A percentile compares a stretch with the other conserved stretches of the same genome.
Evolutionary conservation across 2,797 vertebrate species (phyloP).

Genomic region (Odontamblyopus lacepedii): DNA sequence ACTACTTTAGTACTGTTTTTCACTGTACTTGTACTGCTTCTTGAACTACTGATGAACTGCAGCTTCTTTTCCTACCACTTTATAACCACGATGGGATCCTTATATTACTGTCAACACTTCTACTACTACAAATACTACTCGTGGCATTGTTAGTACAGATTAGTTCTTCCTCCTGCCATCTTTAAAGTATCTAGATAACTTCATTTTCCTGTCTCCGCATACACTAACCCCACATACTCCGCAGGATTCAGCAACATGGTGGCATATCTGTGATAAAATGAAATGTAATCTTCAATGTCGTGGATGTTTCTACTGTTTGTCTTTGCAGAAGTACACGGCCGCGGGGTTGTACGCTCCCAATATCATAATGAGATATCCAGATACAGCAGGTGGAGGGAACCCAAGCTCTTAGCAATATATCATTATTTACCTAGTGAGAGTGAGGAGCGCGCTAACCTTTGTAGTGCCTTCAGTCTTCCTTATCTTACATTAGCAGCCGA

Average conservation of each 20-base stretch:
- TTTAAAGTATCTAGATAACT: background rate
- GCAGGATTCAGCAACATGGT: slow-evolving; percentile 5
- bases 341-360: slow-evolving; percentile 23
- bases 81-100: too few relatives aligned
- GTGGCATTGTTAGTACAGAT: background rate
- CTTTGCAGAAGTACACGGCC: slow-evolving; percentile 19
- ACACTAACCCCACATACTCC: slow-evolving; percentile 5
- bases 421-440: slow-evolving; percentile 31
- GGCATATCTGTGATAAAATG: slow-evolving; percentile 20
- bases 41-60: too few relatives aligned
- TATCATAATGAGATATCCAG: slow-evolving; percentile 30
- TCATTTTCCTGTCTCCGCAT: slow-evolving; percentile 1
- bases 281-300: slow-evolving; percentile 27
- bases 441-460: slow-evolving; percentile 20
- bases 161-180: background rate
- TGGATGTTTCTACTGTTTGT: slow-evolving; percentile 35
- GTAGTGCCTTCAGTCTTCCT: slow-evolving; percentile 34
- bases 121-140: background rate
- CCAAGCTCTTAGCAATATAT: slow-evolving; percentile 33
- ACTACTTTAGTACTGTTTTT: too few relatives aligned
- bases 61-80: too few relatives aligned
- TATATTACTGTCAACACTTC: background rate
- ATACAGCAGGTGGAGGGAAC: slow-evolving; percentile 22
- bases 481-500: slow-evolving; percentile 40
- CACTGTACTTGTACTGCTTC: too few relatives aligned